Conservation (phyloP, 2,113 vertebrate genomes). For the Copsychus sechellarum region DNA sequence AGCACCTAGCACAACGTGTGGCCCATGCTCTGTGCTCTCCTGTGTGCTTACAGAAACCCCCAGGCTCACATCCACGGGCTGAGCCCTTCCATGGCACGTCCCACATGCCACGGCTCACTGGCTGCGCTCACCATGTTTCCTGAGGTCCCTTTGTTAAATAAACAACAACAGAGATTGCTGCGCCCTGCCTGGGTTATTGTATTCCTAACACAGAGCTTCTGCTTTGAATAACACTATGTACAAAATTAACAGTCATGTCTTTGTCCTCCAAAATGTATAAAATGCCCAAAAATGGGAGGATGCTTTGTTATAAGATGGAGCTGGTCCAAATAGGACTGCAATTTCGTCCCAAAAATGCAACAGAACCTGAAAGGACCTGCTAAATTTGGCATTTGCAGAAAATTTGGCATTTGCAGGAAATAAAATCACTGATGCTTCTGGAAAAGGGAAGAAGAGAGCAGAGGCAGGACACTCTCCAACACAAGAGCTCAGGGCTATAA, state of each 20-base stretch:
- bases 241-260: not conserved
- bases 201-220: not conserved
- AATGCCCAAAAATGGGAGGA: not conserved
- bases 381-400: not conserved
- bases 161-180: conserved; percentile 19
- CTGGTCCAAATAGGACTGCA: not conserved
- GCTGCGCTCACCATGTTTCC: not conserved
- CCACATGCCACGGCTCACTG: not conserved
- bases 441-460: not conserved
- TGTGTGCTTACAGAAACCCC: not conserved
- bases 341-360: not conserved
- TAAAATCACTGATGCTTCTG: not conserved
- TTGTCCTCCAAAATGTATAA: not conserved
- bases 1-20: not conserved
- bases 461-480: not conserved
- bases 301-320: not conserved
- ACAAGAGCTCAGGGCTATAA: not conserved
- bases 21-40: not conserved
- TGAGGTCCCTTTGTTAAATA: conserved; percentile 28
- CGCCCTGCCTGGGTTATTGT: not conserved
- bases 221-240: conserved; percentile 1
- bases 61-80: not conserved
- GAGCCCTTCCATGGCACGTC: not conserved
- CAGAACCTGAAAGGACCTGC: not conserved
- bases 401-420: not conserved